Conservation (phyloP, 2,888 invertebrate genomes). For the Himalopsyche anomala region DNA sequence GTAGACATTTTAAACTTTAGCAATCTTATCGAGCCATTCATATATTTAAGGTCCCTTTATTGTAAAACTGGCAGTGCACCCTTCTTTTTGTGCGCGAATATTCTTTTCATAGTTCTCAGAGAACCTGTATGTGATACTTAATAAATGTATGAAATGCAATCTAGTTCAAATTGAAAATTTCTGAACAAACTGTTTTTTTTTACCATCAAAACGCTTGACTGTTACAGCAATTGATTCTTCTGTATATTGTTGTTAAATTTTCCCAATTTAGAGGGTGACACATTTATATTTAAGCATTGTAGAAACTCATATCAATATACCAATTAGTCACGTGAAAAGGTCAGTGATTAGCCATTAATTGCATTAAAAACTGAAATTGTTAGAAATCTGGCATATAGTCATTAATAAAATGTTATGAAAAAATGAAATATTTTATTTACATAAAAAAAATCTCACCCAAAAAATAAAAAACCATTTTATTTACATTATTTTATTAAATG, state of each 20-base stretch:
- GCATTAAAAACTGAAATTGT: slow-evolving; percentile 53
- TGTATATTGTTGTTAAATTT: slow-evolving; percentile 58
- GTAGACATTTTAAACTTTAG: slow-evolving; percentile 37
- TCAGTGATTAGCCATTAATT: slow-evolving; percentile 46
- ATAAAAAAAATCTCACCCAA: slow-evolving; percentile 36
- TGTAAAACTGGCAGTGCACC: slow-evolving; percentile 60
- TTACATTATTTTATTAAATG: slow-evolving; percentile 35
- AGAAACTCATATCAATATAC: slow-evolving; percentile 63
- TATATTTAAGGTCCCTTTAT: slow-evolving; percentile 56
- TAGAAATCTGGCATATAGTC: slow-evolving; percentile 56
- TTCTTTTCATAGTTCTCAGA: slow-evolving; percentile 56
- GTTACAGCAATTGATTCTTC: slow-evolving; percentile 45
- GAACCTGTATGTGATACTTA: slow-evolving; percentile 62
- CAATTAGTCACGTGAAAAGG: slow-evolving; percentile 51
- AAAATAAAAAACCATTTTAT: slow-evolving; percentile 18
- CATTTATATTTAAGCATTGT: slow-evolving; percentile 57
- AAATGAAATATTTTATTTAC: slow-evolving; percentile 39
- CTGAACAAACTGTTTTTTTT: slow-evolving; percentile 3
- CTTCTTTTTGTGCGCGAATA: slow-evolving; percentile 64
- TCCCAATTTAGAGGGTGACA: slow-evolving; percentile 55
- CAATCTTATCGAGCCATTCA: slow-evolving; percentile 49
- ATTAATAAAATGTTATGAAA: slow-evolving; percentile 53
- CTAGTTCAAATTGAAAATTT: slow-evolving; percentile 50
- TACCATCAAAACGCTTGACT: slow-evolving; percentile 4
- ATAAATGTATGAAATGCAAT: slow-evolving; percentile 53